Evolutionary conservation across 2,797 vertebrate species (phyloP), one percentile per base, ranked within the genome.

Genomic region (Mus caroli): DNA sequence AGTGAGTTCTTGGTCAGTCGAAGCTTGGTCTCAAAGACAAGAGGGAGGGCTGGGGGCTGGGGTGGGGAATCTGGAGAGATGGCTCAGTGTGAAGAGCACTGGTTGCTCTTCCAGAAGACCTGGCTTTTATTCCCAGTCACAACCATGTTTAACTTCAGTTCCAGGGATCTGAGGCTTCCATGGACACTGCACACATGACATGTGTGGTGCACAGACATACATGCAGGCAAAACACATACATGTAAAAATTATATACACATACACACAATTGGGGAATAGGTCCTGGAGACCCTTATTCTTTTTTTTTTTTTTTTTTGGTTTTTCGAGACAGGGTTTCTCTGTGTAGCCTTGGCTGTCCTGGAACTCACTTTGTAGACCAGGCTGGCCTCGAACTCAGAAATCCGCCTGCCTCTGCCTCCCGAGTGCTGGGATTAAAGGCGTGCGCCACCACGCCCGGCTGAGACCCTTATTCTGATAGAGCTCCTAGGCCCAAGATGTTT

Each of bases 401-500:
- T n/a, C n/a, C n/a, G n/a, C n/a, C n/a, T n/a, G n/a, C n/a, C n/a
- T n/a, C n/a, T n/a, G n/a, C n/a, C n/a, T n/a, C n/a, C n/a, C n/a
- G n/a, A n/a, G n/a, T n/a, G n/a, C n/a, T n/a, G n/a, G n/a, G n/a
- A n/a, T n/a, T n/a, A n/a, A n/a, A n/a, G n/a, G n/a, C n/a, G n/a
- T n/a, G n/a, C n/a, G n/a, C n/a, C n/a, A n/a, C n/a, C n/a, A n/a
- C n/a, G n/a, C n/a, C n/a, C n/a, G n/a, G n/a, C n/a, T n/a, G 52
- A 54, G 62, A 60, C 54, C 76, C 50, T 28, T 58, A 2, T 10
- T 50, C 13, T 2, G 46, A 64, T 4, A 56, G 54, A 46, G 83
- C 34, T 17, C n/a, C 71, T 26, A 19, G 26, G 12, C 54, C 11
- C 0, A 1, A 37, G 71, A 12, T 12, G 15, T 24, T 14, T 0